Evolutionary conservation across 53 echinoderm and acorn worm species (phyloP).

Genomic region (Crossaster papposus): DNA sequence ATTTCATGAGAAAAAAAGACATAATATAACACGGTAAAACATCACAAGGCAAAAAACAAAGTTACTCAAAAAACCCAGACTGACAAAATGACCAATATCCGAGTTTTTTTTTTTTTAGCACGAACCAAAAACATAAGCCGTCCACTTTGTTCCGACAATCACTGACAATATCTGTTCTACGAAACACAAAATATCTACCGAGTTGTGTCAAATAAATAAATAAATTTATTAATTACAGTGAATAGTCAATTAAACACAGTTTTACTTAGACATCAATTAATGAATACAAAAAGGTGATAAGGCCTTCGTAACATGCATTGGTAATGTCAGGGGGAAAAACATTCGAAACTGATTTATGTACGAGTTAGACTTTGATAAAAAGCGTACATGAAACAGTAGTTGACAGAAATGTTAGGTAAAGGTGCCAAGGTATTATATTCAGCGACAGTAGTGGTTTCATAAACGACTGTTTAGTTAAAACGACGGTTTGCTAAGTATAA

Average conservation of each 20-base stretch:
- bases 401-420: neutral
- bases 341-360: neutral
- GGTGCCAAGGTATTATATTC: neutral
- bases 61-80: neutral
- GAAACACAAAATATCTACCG: constrained; percentile 41
- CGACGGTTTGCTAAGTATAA: neutral
- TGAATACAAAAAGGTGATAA: constrained; percentile 18
- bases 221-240: constrained; percentile 44
- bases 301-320: constrained; percentile 21
- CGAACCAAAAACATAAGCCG: neutral
- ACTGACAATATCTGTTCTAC: neutral
- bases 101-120: neutral
- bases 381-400: constrained; percentile 11
- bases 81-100: neutral
- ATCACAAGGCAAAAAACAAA: neutral
- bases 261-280: neutral
- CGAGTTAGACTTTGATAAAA: neutral
- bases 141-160: neutral
- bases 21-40: constrained; percentile 11
- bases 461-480: neutral
- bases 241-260: neutral
- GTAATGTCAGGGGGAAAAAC: neutral
- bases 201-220: constrained; percentile 58
- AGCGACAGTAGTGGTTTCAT: neutral
- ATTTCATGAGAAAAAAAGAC: neutral